Evolutionary conservation across 2,113 vertebrate species (phyloP).

Genomic region (Phyllostomus discolor): DNA sequence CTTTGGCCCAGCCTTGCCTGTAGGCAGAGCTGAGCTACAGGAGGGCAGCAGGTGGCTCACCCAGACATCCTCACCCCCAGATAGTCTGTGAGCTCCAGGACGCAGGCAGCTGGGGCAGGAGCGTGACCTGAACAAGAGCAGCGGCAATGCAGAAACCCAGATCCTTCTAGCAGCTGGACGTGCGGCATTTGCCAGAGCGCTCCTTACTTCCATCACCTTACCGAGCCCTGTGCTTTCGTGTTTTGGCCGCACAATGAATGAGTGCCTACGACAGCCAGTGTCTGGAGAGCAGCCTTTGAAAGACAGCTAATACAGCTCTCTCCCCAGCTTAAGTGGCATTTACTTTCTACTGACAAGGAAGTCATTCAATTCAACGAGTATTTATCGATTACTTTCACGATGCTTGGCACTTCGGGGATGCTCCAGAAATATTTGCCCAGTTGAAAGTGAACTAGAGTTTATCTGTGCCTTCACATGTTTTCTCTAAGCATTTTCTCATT

Average conservation of each 20-base stretch:
- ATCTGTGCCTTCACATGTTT: not conserved
- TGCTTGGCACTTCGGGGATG: not conserved
- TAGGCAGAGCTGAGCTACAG: not conserved
- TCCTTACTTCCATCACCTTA: not conserved
- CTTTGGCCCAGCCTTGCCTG: not conserved
- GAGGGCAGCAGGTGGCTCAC: not conserved
- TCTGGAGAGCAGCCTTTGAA: not conserved
- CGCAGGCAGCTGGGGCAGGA: too few species aligned
- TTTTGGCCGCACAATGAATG: too few species aligned
- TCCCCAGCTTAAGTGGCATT: not conserved
- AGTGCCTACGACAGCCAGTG: not conserved
- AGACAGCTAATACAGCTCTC: not conserved
- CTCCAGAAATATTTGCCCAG: not conserved
- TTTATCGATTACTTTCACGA: not conserved
- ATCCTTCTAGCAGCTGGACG: not conserved
- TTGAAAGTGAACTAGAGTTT: conserved; percentile 1
- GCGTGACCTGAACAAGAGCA: not conserved
- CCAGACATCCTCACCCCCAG: not conserved
- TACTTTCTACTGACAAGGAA: not conserved
- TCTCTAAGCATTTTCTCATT: not conserved
- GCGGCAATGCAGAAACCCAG: too few species aligned
- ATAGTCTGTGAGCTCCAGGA: not conserved
- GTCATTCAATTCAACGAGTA: not conserved
- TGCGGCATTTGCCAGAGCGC: not conserved
- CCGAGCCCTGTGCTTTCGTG: not conserved